Evolutionary conservation across 2,113 vertebrate species (phyloP).

Genomic region (Serinus canaria): DNA sequence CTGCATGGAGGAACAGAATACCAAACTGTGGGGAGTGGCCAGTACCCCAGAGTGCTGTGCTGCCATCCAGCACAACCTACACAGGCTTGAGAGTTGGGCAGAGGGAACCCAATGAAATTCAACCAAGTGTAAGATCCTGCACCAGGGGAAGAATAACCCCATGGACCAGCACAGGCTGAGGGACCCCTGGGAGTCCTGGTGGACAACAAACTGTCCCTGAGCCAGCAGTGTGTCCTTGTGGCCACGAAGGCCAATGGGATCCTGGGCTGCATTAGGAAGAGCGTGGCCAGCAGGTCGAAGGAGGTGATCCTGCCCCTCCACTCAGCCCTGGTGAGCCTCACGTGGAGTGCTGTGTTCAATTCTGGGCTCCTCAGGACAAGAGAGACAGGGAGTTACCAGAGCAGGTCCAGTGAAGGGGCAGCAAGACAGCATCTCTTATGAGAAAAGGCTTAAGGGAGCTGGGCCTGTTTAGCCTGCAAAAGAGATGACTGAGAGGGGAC

Average conservation of each 20-base stretch:
- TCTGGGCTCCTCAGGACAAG: background rate
- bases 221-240: background rate
- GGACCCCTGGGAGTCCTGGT: no score
- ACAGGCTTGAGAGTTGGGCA: background rate
- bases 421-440: background rate
- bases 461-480: background rate
- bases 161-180: background rate
- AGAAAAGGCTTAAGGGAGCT: background rate
- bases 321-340: background rate
- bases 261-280: background rate
- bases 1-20: background rate
- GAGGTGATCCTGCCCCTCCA: background rate
- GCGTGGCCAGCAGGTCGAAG: accelerated
- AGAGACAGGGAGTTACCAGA: background rate
- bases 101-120: background rate
- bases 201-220: background rate
- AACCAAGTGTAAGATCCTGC: background rate
- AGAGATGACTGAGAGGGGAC: background rate
- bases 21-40: background rate
- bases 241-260: background rate
- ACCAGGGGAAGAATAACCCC: background rate
- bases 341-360: background rate
- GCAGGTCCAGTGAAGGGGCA: background rate
- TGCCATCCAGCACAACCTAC: background rate
- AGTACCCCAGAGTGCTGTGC: background rate